These are phyloP conservation scores for Lagria hirta DNA, from an alignment of 2,888 invertebrate species.

Conservation along the genomic window DNA sequence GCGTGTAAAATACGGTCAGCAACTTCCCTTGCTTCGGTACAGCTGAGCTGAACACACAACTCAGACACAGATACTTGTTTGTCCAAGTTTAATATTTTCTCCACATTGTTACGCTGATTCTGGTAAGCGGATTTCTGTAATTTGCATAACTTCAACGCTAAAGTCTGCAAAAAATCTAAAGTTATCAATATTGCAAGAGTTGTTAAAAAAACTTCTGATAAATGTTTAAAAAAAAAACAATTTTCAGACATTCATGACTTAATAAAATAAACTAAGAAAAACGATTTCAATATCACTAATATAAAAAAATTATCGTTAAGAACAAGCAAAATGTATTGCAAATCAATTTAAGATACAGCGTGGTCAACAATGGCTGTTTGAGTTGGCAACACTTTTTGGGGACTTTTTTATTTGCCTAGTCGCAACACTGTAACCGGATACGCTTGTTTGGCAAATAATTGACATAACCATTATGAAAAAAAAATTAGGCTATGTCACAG, in stretches of 20 bases:
- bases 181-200: background rate
- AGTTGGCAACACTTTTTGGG: too few relatives aligned
- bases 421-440: too few relatives aligned
- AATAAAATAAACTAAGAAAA: background rate
- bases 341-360: too few relatives aligned
- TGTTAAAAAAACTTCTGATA: slow-evolving; percentile 11
- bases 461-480: too few relatives aligned
- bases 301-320: too few relatives aligned
- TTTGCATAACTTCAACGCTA: slow-evolving; percentile 61
- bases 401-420: too few relatives aligned
- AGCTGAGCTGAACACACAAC: slow-evolving; percentile 62
- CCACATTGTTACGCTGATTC: slow-evolving; percentile 60
- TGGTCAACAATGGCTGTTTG: too few relatives aligned
- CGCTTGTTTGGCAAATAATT: too few relatives aligned
- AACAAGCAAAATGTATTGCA: too few relatives aligned
- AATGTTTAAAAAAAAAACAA: background rate
- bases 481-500: too few relatives aligned
- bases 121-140: slow-evolving; percentile 59
- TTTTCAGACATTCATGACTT: background rate
- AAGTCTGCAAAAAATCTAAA: slow-evolving; percentile 54
- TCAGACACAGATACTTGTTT: slow-evolving; percentile 58
- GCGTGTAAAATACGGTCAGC: slow-evolving; percentile 60
- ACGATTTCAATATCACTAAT: too few relatives aligned
- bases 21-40: slow-evolving; percentile 53
- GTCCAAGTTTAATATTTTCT: slow-evolving; percentile 63